phyloP scores from a whole-genome alignment of 2,888 invertebrate genomes.

The Drosophila anomalata region DNA sequence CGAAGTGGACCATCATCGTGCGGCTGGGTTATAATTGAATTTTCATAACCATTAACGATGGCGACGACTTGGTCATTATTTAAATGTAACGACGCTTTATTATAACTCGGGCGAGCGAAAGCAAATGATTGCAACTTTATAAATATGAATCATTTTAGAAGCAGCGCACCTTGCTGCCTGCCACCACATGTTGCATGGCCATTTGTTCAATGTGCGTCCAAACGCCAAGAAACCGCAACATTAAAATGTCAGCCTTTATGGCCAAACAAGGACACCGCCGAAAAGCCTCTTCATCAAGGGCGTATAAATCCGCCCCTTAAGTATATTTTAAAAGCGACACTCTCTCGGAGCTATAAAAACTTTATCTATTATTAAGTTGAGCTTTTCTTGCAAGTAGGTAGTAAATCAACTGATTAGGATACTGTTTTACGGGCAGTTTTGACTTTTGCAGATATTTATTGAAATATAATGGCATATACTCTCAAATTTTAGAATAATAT shows the following conservation, averaged over 20 bases:
- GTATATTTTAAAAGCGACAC: constrained; percentile 17
- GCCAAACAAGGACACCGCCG: constrained; percentile 48
- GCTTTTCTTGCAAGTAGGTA: not conserved
- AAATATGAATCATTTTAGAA: constrained; percentile 79
- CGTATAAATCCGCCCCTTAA: constrained; percentile 11
- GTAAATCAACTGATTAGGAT: not conserved
- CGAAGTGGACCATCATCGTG: constrained; percentile 65
- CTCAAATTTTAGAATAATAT: too few relatives aligned
- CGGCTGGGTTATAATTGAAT: constrained; percentile 80
- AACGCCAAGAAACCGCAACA: constrained; percentile 41
- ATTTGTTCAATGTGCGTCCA: constrained; percentile 59
- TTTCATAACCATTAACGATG: constrained; percentile 77
- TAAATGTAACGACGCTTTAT: constrained; percentile 79
- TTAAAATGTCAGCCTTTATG: constrained; percentile 55
- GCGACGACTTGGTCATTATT: constrained; percentile 72
- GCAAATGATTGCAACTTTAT: constrained; percentile 79
- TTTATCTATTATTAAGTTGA: constrained; percentile 25
- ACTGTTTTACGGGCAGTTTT: not conserved
- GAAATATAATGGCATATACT: too few relatives aligned
- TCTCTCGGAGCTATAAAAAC: constrained; percentile 36
- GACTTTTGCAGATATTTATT: not conserved
- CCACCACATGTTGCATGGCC: constrained; percentile 75
- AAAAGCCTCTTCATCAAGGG: constrained; percentile 51
- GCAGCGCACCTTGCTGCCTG: constrained; percentile 21
- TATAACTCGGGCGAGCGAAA: constrained; percentile 76